Evolutionary conservation across 2,888 invertebrate genomes (phyloP), one percentile per base, ranked within the genome.

Genomic region (Ischnura elegans): DNA sequence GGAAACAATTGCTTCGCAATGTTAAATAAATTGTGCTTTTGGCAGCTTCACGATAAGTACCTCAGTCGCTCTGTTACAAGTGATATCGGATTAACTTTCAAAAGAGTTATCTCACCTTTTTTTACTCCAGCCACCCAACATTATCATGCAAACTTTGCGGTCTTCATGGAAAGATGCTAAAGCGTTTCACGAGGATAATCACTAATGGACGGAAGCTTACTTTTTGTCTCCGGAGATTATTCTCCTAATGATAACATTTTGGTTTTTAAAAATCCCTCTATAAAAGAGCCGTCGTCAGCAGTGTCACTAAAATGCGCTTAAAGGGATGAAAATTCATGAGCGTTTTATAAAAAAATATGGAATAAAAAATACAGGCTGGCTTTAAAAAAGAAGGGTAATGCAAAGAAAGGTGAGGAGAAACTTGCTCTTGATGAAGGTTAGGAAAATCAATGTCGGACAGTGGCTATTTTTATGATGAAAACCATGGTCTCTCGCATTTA

Each of bases 321-420:
- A 90, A 90, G 90, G n/a, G 16, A 43, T 43, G 43, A 43, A 55
- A 43, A 90, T 66, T 90, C 61, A 90, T 66, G 25, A 66, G 55
- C 86, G 19, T 19, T 13, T 66, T 61, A 36, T 25, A 42, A 47
- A 51, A 51, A 51, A 0, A n/a, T 36, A 36, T 19, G 36, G 19
- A 25, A n/a, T 21, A 55, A 10, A 16, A 90, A 55, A 61, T 66
- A 90, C 43, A 43, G 46, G 45, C 45, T 90, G 45, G n/a, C 43
- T 43, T 25, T 25, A 61, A 61, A 66, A 55, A 42, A 1, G 43
- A 13, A 21, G 16, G 21, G 43, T 2, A n/a, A 43, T 13, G n/a
- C 10, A n/a, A 25, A 3, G 36, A 8, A 87, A 87, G 45, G 43
- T 2, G 25, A 36, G 86, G 85, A 61, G 51, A 21, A 36, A 0